A percentile compares a stretch with the other conserved stretches of the same genome.
Conservation (phyloP, 2,888 invertebrate genomes). For the Trilocha varians region DNA sequence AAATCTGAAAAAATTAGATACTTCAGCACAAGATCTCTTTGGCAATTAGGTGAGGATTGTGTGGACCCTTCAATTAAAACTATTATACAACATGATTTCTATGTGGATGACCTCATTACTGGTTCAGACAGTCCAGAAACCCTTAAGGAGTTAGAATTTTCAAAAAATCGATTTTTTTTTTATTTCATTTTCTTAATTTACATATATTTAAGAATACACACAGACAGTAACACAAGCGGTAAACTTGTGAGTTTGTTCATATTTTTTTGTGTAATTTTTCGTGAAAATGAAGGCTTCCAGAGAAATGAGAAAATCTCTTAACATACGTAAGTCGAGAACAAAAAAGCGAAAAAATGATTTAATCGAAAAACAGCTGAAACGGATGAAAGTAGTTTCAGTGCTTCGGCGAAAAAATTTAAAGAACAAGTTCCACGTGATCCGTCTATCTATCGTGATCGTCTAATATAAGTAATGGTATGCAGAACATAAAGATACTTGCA, state of each 20-base stretch:
- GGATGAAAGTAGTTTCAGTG: slow-evolving; percentile 3
- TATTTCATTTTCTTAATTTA: no score
- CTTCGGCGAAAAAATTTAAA: slow-evolving; percentile 8
- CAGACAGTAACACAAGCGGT: no score
- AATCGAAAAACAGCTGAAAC: background rate
- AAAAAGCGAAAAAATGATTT: background rate
- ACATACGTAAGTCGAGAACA: background rate
- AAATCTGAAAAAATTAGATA: no score
- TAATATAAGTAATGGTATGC: slow-evolving; percentile 1
- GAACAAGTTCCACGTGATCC: slow-evolving; percentile 4
- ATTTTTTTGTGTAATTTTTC: background rate
- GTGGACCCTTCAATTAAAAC: no score
- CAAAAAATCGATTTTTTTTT: no score
- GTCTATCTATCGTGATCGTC: slow-evolving; percentile 1
- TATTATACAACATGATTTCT: no score
- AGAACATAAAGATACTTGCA: background rate
- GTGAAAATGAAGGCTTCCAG: background rate
- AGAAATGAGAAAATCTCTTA: background rate
- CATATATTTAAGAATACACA: no score
- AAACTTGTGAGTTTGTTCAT: background rate
- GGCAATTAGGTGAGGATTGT: no score
- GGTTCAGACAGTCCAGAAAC: no score
- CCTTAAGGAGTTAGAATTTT: no score
- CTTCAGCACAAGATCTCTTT: no score
- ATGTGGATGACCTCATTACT: no score